Evolutionary conservation across 1,140 invertebrate genomes (phyloP).

Genomic region (Berghia stephanieae): DNA sequence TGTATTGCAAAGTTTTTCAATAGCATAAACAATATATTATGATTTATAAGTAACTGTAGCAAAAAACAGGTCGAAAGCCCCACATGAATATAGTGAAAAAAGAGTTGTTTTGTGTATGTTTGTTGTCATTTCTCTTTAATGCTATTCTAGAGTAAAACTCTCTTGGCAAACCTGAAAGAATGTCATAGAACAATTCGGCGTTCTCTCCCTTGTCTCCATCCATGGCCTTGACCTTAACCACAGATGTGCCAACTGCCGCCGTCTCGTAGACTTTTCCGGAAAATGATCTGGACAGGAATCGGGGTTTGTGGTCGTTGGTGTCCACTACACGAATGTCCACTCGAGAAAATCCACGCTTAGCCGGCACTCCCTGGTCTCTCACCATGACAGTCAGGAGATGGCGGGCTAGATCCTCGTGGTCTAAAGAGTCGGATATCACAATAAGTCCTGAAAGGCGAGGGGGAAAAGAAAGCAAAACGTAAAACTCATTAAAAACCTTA

Average conservation of each 20-base stretch:
- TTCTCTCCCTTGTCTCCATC: constrained; percentile 86
- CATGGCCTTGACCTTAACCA: constrained; percentile 77
- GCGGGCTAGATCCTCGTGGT: constrained; percentile 82
- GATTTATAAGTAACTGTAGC: not conserved
- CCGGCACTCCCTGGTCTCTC: constrained; percentile 86
- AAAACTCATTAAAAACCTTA: no score
- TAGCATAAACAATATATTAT: not conserved
- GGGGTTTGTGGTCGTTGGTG: constrained; percentile 89
- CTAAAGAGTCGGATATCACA: constrained; percentile 76
- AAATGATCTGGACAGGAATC: constrained; percentile 76
- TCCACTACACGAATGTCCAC: constrained; percentile 84
- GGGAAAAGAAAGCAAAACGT: constrained; percentile 10
- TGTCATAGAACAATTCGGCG: constrained; percentile 81
- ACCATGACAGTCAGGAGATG: constrained; percentile 91
- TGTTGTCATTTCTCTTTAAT: no score
- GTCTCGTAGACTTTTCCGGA: constrained; percentile 61
- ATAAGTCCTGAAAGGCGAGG: constrained; percentile 72
- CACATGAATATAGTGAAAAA: no score
- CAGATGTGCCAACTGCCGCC: constrained; percentile 62
- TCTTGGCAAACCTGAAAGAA: constrained; percentile 74
- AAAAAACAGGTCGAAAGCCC: not conserved
- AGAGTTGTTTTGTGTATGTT: no score
- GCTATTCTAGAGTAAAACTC: not conserved
- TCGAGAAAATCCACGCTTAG: constrained; percentile 84
- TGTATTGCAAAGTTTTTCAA: no score